A percentile compares a stretch with the other conserved stretches of the same genome.
Evolutionary conservation across 2,888 invertebrate genomes (phyloP).

Genomic region (Anoncus sp.): DNA sequence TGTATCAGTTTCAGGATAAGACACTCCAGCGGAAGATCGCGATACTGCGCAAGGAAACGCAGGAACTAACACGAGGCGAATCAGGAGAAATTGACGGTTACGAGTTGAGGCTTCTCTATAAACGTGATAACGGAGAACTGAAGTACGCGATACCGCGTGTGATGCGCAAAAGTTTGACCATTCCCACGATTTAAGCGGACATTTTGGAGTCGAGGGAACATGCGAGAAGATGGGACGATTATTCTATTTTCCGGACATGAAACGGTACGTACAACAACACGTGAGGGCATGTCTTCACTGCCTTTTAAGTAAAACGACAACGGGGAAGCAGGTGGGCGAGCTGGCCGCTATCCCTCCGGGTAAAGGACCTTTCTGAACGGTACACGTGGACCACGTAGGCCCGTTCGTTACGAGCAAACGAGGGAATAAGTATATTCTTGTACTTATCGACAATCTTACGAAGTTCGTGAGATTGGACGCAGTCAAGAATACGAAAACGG

Average conservation of each 20-base stretch:
- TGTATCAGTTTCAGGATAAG: too few species aligned
- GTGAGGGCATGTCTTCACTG: neutral
- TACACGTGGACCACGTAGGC: constrained; percentile 10
- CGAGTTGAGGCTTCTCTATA: too few species aligned
- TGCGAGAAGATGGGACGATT: too few species aligned
- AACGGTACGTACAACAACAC: neutral
- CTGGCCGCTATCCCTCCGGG: neutral
- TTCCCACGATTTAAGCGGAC: too few species aligned
- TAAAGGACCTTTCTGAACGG: neutral
- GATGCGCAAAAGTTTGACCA: too few species aligned
- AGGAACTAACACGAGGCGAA: too few species aligned
- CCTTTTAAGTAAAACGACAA: neutral
- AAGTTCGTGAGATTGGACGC: neutral
- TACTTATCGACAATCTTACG: neutral
- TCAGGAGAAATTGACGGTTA: too few species aligned
- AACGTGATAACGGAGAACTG: too few species aligned
- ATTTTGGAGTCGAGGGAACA: too few species aligned
- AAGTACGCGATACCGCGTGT: too few species aligned
- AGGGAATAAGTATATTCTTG: constrained; percentile 5
- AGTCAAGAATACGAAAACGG: neutral
- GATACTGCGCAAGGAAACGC: too few species aligned
- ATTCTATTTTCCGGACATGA: neutral
- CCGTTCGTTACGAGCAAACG: constrained; percentile 5
- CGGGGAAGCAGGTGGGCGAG: neutral
- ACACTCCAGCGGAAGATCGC: too few species aligned